Evolutionary conservation across 2,797 vertebrate genomes (phyloP).

Genomic region (Otolemur crassicaudatus): DNA sequence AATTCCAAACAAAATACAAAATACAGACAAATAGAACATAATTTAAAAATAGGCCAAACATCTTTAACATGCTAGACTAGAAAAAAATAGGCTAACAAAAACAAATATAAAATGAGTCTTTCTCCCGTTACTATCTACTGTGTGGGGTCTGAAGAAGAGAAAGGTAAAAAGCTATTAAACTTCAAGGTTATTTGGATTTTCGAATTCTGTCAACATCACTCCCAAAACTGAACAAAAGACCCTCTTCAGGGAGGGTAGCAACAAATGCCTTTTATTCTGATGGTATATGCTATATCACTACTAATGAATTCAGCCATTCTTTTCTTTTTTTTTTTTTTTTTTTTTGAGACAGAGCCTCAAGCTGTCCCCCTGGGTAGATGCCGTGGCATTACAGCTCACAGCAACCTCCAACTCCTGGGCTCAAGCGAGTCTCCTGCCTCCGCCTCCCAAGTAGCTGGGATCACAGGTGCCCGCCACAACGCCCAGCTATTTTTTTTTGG

Average conservation of each 20-base stretch:
- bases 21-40: neutral
- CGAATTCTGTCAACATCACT: neutral
- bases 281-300: too few relatives aligned
- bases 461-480: too few relatives aligned
- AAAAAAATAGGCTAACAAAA: neutral
- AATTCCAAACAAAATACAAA: slow-evolving; percentile 35
- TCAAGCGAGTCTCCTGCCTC: too few relatives aligned
- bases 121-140: neutral
- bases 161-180: neutral
- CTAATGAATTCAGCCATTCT: neutral
- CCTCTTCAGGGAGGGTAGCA: neutral
- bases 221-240: neutral
- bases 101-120: slow-evolving; percentile 9
- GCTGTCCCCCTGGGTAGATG: too few relatives aligned
- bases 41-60: neutral
- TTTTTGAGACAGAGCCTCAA: too few relatives aligned
- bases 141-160: neutral
- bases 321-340: too few relatives aligned
- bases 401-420: too few relatives aligned
- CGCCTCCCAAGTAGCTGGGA: too few relatives aligned
- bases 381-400: too few relatives aligned
- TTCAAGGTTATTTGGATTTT: neutral
- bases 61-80: neutral
- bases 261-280: neutral
- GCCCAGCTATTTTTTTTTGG: too few relatives aligned